A percentile compares a stretch with the other conserved stretches of the same genome.
These are phyloP conservation scores for Paratrypauchen microcephalus DNA, from an alignment of 2,797 vertebrate genomes.

Conservation along the genomic window DNA sequence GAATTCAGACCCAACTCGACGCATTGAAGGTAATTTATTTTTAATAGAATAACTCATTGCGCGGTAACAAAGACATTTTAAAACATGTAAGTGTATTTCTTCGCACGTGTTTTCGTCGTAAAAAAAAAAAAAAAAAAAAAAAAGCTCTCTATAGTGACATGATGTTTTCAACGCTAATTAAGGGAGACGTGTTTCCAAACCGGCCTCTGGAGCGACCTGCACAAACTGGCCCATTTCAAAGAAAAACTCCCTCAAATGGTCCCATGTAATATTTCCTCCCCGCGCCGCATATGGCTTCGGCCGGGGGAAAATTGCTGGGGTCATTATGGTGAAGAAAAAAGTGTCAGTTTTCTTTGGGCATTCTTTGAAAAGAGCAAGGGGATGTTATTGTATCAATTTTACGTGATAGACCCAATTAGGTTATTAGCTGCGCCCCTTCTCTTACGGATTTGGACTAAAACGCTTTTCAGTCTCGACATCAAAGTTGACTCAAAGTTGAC, in stretches of 20 bases:
- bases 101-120: neutral
- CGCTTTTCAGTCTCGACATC: constrained; percentile 56
- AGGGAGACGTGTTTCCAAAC: constrained; percentile 72
- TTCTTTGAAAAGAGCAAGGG: constrained; percentile 55
- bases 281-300: constrained; percentile 57
- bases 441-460: constrained; percentile 38
- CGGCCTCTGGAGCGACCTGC: constrained; percentile 59
- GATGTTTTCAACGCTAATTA: constrained; percentile 64
- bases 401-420: constrained; percentile 68
- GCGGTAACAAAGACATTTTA: neutral
- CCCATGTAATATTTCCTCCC: constrained; percentile 67
- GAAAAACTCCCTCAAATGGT: constrained; percentile 64
- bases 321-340: constrained; percentile 59
- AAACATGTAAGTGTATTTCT: neutral
- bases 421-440: constrained; percentile 43
- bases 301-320: constrained; percentile 69
- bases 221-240: constrained; percentile 56
- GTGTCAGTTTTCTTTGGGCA: constrained; percentile 65
- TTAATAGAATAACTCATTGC: neutral
- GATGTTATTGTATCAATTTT: constrained; percentile 78
- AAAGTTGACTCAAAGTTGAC: constrained; percentile 47
- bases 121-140: neutral
- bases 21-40: neutral
- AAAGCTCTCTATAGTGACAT: constrained; percentile 3
- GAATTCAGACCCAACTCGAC: neutral